Conservation (phyloP, 2,888 invertebrate species). For the Brachypalpus laphriformis region DNA sequence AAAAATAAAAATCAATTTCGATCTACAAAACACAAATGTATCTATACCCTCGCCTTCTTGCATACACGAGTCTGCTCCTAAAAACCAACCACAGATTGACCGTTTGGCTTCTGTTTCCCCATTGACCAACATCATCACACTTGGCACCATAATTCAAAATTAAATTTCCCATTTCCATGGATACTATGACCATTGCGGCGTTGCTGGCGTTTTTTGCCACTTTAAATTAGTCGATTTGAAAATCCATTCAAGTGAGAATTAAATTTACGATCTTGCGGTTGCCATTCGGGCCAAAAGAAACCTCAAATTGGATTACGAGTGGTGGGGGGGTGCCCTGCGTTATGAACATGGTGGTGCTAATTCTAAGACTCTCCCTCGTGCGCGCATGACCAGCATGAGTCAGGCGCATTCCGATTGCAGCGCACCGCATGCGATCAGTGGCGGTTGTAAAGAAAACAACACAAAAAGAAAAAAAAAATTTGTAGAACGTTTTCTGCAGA, state of each 20-base stretch:
- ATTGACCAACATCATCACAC: constrained; percentile 47
- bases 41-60: background rate
- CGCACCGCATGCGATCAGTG: background rate
- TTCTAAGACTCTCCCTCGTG: constrained; percentile 61
- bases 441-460: constrained; percentile 7
- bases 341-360: constrained; percentile 41
- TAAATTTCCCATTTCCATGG: constrained; percentile 60
- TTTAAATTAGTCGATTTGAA: constrained; percentile 68
- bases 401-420: constrained; percentile 63
- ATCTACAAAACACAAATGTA: constrained; percentile 15
- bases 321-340: constrained; percentile 25
- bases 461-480: constrained; percentile 15
- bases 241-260: constrained; percentile 68
- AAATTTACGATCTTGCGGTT: constrained; percentile 71
- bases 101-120: constrained; percentile 61
- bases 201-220: constrained; percentile 50
- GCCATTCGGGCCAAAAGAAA: constrained; percentile 47
- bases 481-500: constrained; percentile 64
- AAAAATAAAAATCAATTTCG: constrained; percentile 43
- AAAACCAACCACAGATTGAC: constrained; percentile 44
- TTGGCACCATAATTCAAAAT: constrained; percentile 56
- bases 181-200: constrained; percentile 39
- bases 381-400: constrained; percentile 49
- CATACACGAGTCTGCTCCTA: background rate
- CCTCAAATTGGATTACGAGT: constrained; percentile 56